A percentile compares a stretch with the other conserved stretches of the same genome.
phyloP scores from a whole-genome alignment of 2,113 vertebrate genomes.

The Epinephelus fuscoguttatus region DNA sequence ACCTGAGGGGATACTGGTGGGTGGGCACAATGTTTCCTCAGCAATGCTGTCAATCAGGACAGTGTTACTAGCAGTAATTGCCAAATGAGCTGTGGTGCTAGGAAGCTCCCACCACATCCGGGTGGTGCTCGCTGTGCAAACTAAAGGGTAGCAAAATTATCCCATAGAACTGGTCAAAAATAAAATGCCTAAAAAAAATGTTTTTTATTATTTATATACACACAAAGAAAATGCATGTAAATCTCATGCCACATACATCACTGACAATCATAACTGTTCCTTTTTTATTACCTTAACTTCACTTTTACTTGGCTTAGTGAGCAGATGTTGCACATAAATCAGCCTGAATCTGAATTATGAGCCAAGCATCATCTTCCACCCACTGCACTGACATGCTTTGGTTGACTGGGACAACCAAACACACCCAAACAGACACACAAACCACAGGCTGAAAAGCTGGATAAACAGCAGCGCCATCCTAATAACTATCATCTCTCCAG shows the following conservation, averaged over 20 bases:
- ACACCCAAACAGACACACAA: slow-evolving; percentile 41
- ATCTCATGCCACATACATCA: neutral
- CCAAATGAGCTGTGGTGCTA: too few relatives aligned
- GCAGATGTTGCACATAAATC: slow-evolving; percentile 22
- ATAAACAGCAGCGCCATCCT: slow-evolving; percentile 30
- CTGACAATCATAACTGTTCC: neutral
- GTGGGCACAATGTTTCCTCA: too few relatives aligned
- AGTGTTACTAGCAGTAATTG: too few relatives aligned
- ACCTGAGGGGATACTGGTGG: too few relatives aligned
- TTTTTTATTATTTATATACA: neutral
- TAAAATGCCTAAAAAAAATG: too few relatives aligned
- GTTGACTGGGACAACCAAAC: slow-evolving; percentile 38
- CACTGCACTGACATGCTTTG: slow-evolving; percentile 23
- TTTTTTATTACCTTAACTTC: neutral
- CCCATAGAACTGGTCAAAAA: too few relatives aligned
- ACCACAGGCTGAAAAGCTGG: slow-evolving; percentile 20
- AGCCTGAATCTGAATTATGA: slow-evolving; percentile 34
- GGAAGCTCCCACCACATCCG: too few relatives aligned
- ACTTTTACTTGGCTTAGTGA: neutral
- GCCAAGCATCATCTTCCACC: slow-evolving; percentile 16
- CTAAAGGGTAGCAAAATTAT: too few relatives aligned
- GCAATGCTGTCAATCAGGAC: too few relatives aligned
- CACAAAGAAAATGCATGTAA: neutral
- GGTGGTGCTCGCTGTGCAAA: too few relatives aligned
- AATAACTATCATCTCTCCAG: slow-evolving; percentile 12